Evolutionary conservation across 2,888 invertebrate genomes (phyloP), one percentile per base, ranked within the genome.

Genomic region (Leuctra nigra): DNA sequence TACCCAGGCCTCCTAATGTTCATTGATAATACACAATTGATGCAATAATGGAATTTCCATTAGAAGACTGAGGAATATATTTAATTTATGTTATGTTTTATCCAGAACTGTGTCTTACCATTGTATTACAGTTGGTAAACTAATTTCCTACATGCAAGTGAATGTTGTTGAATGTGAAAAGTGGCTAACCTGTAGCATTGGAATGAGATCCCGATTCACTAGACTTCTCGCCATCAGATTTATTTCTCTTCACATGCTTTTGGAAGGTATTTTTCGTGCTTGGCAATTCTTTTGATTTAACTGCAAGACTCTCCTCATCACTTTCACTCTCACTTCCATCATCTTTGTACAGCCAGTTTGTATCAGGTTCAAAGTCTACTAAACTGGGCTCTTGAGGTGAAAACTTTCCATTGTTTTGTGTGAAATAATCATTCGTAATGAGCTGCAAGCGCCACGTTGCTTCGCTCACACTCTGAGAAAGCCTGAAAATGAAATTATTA

Each of bases 401-500:
- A 11, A 38, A 23, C 11, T 36, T 16, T 13, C 36, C 70, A 7
- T 74, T 73, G 59, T 73, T 75, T 3, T 72, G 70, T 35, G 75
- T 72, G 2, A 77, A 77, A 4, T 80, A 75, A 1, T 77, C 68
- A 56, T 76, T 78, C 0, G 78, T 77, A n/a, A 87, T 77, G 46
- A 88, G 69, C 66, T 87, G 84, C 63, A 85, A 73, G 65, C 87
- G 79, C 87, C 87, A 88, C 58, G 78, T 73, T 6, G 84, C 85
- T 68, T 87, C 85, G 61, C 77, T 79, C 3, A 86, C 75, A 71
- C 77, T 70, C 72, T 79, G 66, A 14, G 62, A 58, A 36, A 64
- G 61, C 53, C 59, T 63, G 38, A n/a, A n/a, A n/a, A n/a, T n/a
- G n/a, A n/a, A n/a, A n/a, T n/a, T n/a, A n/a, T n/a, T n/a, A n/a